Conservation (phyloP, 2,888 invertebrate genomes). For the Andrena praecox region DNA sequence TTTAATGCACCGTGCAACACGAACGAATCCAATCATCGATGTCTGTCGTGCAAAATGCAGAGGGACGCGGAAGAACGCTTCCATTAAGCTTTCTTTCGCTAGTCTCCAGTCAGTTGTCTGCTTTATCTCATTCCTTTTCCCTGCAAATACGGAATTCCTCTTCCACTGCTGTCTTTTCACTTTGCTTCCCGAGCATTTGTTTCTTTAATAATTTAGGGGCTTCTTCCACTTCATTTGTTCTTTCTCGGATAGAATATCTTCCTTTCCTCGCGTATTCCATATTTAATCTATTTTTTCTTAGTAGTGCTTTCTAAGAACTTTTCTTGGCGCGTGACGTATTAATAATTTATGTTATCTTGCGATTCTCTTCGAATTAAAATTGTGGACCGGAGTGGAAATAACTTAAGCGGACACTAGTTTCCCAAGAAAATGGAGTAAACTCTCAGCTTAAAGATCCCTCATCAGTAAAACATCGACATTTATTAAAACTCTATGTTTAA, state of each 20-base stretch:
- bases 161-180: background rate
- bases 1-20: constrained; percentile 61
- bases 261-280: background rate
- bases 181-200: background rate
- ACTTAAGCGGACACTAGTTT: too few species aligned
- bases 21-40: background rate
- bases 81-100: background rate
- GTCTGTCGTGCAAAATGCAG: background rate
- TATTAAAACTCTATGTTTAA: background rate
- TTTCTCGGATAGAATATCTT: background rate
- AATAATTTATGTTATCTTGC: too few species aligned
- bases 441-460: too few species aligned
- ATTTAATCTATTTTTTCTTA: background rate
- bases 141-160: background rate
- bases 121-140: background rate
- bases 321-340: too few species aligned
- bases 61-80: background rate
- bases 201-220: background rate
- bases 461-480: background rate
- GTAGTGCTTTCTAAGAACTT: too few species aligned
- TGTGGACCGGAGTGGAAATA: too few species aligned
- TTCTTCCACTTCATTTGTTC: background rate
- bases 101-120: background rate
- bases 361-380: too few species aligned
- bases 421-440: too few species aligned